Evolutionary conservation across 2,888 invertebrate species (phyloP).

Genomic region (Perdita meconis): DNA sequence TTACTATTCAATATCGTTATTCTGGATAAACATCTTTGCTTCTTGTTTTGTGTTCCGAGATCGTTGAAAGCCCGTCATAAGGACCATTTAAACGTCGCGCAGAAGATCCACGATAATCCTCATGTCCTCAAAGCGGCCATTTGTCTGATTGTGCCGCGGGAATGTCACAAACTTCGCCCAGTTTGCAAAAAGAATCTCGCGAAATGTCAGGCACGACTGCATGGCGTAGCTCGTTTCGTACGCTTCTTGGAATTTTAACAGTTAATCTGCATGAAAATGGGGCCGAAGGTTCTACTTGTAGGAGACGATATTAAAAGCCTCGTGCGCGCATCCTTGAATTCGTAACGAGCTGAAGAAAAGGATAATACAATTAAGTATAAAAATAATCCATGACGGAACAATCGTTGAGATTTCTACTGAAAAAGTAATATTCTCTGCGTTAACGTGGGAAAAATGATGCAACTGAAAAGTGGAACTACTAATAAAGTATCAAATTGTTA

Average conservation of each 20-base stretch:
- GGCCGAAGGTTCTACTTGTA: not conserved
- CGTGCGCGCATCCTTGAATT: not conserved
- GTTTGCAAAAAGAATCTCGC: not conserved
- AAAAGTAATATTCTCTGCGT: no score
- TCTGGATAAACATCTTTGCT: not conserved
- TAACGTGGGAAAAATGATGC: no score
- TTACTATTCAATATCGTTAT: not conserved
- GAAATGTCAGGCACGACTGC: slow-evolving; percentile 22
- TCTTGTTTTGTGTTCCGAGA: no score
- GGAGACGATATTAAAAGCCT: not conserved
- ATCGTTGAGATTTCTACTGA: not conserved
- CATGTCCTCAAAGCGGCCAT: slow-evolving; percentile 9
- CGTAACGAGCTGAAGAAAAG: not conserved
- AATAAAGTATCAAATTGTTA: no score
- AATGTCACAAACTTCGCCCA: slow-evolving; percentile 6
- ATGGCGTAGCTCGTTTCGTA: not conserved
- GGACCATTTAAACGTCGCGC: slow-evolving; percentile 14
- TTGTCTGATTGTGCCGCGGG: slow-evolving; percentile 25
- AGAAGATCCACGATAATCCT: not conserved
- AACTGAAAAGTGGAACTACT: no score
- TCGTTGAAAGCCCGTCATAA: not conserved
- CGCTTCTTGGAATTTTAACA: not conserved
- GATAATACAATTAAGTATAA: not conserved
- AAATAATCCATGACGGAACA: not conserved
- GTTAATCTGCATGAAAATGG: slow-evolving; percentile 1